phyloP scores from a whole-genome alignment of 2,888 invertebrate species.

The Nemapogon koenigi region DNA sequence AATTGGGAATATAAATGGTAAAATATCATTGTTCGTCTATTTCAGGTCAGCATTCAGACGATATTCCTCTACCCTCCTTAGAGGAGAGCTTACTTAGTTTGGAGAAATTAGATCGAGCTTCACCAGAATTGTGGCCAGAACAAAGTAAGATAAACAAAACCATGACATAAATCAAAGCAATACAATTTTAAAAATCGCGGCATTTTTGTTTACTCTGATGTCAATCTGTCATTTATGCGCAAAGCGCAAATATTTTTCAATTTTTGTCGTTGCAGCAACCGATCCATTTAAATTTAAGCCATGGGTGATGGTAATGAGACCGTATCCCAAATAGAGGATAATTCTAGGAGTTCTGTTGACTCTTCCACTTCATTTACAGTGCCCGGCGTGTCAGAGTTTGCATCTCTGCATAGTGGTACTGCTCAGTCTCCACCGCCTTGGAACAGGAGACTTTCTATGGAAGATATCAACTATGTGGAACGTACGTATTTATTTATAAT shows the following conservation, averaged over 20 bases:
- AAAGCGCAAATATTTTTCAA: no score
- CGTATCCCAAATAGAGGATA: background rate
- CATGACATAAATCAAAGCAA: conserved; percentile 1
- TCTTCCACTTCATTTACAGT: conserved; percentile 65
- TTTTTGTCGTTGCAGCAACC: conserved; percentile 1
- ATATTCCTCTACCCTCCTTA: conserved; percentile 56
- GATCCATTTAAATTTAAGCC: conserved; percentile 13
- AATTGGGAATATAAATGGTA: no score
- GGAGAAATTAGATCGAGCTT: conserved; percentile 92
- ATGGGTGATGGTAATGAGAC: conserved; percentile 34
- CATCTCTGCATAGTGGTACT: conserved; percentile 65
- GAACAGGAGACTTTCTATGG: conserved; percentile 72
- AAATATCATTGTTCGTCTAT: conserved; percentile 19
- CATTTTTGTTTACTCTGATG: conserved; percentile 24
- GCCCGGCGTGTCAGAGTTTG: conserved; percentile 89
- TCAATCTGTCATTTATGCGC: conserved; percentile 3
- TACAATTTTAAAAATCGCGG: conserved; percentile 49
- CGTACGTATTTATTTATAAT: conserved; percentile 67
- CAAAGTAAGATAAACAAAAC: conserved; percentile 73
- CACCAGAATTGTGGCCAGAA: conserved; percentile 96
- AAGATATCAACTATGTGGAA: conserved; percentile 78
- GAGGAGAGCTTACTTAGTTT: conserved; percentile 84
- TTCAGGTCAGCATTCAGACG: conserved; percentile 49
- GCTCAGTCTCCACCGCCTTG: conserved; percentile 70
- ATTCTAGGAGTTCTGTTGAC: conserved; percentile 19